A percentile compares a stretch with the other conserved stretches of the same genome.
These are phyloP conservation scores for human DNA, from an alignment of 2,113 vertebrate genomes.

Conservation along the genomic window DNA sequence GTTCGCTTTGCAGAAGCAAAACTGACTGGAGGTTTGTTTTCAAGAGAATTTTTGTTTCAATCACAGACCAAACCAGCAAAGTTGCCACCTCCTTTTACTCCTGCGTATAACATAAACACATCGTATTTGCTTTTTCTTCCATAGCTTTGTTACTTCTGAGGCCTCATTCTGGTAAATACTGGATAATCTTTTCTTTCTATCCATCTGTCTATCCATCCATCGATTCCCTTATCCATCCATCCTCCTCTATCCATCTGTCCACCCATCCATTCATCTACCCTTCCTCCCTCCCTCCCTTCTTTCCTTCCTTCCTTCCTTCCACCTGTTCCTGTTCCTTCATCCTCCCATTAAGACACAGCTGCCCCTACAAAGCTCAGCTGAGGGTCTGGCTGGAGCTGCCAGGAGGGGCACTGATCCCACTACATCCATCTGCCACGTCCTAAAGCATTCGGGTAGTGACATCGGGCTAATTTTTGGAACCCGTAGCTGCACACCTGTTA, in stretches of 20 bases:
- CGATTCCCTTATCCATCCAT: too few species aligned
- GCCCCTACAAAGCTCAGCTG: background rate
- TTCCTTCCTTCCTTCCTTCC: background rate
- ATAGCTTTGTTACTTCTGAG: background rate
- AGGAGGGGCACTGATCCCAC: background rate
- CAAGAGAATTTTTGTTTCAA: background rate
- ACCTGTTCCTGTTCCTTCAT: rapidly evolving
- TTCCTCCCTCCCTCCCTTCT: rapidly evolving
- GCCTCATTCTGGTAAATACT: background rate
- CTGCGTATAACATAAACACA: too few species aligned
- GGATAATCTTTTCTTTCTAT: background rate
- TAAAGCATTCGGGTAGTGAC: background rate
- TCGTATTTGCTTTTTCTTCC: background rate
- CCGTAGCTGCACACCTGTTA: background rate
- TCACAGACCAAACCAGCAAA: background rate
- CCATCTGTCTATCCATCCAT: background rate
- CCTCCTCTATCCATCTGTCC: background rate
- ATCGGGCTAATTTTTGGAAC: background rate
- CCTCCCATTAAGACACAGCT: background rate
- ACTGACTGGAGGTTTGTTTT: background rate
- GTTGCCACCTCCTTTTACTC: background rate
- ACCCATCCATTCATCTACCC: background rate
- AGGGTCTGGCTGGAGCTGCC: background rate
- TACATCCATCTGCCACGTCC: background rate
- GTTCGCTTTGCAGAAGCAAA: constrained; percentile 13